These are phyloP conservation scores for Muscina levida DNA, from an alignment of 2,888 invertebrate species.

Conservation along the genomic window DNA sequence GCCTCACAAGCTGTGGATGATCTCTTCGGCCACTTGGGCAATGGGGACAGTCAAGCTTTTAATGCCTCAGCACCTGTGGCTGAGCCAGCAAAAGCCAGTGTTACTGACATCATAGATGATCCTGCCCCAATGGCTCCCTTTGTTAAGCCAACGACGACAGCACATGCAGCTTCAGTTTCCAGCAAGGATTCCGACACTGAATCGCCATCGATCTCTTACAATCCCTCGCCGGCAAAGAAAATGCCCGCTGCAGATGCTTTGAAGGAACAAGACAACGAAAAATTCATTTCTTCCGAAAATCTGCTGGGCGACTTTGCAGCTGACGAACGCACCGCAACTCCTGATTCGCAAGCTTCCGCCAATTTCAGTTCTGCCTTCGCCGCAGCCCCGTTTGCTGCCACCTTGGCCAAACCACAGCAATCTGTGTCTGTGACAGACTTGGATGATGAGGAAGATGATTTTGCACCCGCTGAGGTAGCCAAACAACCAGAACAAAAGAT, in stretches of 20 bases:
- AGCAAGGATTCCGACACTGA: slow-evolving; percentile 77
- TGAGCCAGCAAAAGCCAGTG: slow-evolving; percentile 53
- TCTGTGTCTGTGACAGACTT: slow-evolving; percentile 71
- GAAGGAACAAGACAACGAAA: slow-evolving; percentile 79
- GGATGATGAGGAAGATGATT: slow-evolving; percentile 70
- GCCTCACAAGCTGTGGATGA: slow-evolving; percentile 60
- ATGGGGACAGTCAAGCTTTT: slow-evolving; percentile 54
- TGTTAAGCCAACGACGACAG: slow-evolving; percentile 55
- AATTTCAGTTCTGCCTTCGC: slow-evolving; percentile 33
- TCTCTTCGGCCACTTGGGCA: slow-evolving; percentile 53
- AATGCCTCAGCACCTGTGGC: slow-evolving; percentile 62
- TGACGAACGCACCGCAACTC: slow-evolving; percentile 74
- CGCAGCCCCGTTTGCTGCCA: slow-evolving; percentile 29
- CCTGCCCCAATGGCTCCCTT: slow-evolving; percentile 61
- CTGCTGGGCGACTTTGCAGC: slow-evolving; percentile 76
- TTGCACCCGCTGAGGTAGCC: slow-evolving; percentile 62
- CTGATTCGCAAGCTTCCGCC: slow-evolving; percentile 67
- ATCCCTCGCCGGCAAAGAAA: slow-evolving; percentile 78
- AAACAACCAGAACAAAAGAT: slow-evolving; percentile 36
- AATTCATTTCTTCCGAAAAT: slow-evolving; percentile 80
- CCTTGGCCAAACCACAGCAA: slow-evolving; percentile 46
- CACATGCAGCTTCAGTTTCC: slow-evolving; percentile 58
- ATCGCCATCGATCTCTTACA: slow-evolving; percentile 77
- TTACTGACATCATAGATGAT: slow-evolving; percentile 63
- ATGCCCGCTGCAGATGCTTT: slow-evolving; percentile 75